Evolutionary conservation across 1,140 invertebrate genomes (phyloP).

Genomic region (Bursaphelenchus mucronatus): DNA sequence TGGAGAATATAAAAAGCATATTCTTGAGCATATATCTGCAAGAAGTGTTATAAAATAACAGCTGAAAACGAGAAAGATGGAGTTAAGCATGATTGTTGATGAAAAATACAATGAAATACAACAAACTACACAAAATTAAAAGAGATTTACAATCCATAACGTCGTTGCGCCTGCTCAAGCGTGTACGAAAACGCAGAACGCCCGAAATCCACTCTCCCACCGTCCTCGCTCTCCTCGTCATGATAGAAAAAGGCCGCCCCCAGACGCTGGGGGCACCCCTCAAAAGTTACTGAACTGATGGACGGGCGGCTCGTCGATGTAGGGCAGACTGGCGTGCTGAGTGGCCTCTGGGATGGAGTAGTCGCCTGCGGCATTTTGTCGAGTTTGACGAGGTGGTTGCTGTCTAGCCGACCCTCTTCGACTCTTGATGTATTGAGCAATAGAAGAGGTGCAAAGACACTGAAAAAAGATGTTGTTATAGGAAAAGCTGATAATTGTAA

Average conservation of each 20-base stretch:
- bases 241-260: too few species aligned
- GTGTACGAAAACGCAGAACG: too few species aligned
- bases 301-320: conserved; percentile 50
- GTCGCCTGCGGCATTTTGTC: conserved; percentile 30
- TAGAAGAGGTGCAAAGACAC: conserved; percentile 42
- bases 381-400: neutral
- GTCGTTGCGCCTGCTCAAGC: too few species aligned
- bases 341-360: conserved; percentile 55
- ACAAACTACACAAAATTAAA: neutral
- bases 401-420: conserved; percentile 18
- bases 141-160: too few species aligned
- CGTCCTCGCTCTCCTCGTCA: too few species aligned
- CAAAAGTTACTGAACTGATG: conserved; percentile 54
- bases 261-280: conserved; percentile 1
- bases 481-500: neutral
- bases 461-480: conserved; percentile 20
- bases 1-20: too few species aligned
- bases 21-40: too few species aligned
- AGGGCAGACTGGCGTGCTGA: conserved; percentile 42
- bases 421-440: conserved; percentile 42
- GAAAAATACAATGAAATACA: too few species aligned
- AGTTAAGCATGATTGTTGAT: too few species aligned
- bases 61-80: too few species aligned
- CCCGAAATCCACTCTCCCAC: too few species aligned
- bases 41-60: too few species aligned